phyloP scores from a whole-genome alignment of 2,888 invertebrate genomes.

The Glyphotaelius pellucidus region DNA sequence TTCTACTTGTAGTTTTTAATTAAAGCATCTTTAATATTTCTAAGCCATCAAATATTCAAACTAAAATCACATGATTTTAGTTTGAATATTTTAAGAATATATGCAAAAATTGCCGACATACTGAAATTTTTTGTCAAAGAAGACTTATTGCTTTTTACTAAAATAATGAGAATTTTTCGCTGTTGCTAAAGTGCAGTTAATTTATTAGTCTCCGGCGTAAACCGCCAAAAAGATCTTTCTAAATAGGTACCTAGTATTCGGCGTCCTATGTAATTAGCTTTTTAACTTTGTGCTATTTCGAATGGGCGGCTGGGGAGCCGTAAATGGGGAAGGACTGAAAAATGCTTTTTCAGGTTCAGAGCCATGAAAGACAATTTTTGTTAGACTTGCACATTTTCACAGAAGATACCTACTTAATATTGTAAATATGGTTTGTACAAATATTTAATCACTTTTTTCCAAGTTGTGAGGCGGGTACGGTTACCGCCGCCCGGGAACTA shows the following conservation, averaged over 20 bases:
- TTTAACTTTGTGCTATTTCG: conserved; percentile 65
- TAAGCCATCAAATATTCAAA: too few relatives aligned
- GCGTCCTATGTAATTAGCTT: conserved; percentile 65
- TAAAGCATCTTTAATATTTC: too few relatives aligned
- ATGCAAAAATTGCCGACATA: too few relatives aligned
- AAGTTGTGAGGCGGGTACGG: too few relatives aligned
- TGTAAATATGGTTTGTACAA: not conserved
- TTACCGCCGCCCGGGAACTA: too few relatives aligned
- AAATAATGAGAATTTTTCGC: not conserved
- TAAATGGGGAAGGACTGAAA: conserved; percentile 64
- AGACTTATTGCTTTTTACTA: too few relatives aligned
- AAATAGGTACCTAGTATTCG: conserved; percentile 55
- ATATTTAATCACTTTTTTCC: not conserved
- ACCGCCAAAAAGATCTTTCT: conserved; percentile 60
- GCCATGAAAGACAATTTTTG: conserved; percentile 28
- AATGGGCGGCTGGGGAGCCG: conserved; percentile 64
- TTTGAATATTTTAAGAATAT: too few relatives aligned
- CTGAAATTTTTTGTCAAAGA: too few relatives aligned
- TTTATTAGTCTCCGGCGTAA: conserved; percentile 49
- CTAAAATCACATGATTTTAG: too few relatives aligned
- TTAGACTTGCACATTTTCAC: not conserved
- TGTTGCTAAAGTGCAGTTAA: conserved; percentile 30
- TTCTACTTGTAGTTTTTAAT: too few relatives aligned
- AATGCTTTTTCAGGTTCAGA: conserved; percentile 50
- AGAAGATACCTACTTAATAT: not conserved